A percentile compares a stretch with the other conserved stretches of the same genome.
Conservation (phyloP, 35 echinoderm and acorn worm genomes). For the Anneissia japonica region DNA sequence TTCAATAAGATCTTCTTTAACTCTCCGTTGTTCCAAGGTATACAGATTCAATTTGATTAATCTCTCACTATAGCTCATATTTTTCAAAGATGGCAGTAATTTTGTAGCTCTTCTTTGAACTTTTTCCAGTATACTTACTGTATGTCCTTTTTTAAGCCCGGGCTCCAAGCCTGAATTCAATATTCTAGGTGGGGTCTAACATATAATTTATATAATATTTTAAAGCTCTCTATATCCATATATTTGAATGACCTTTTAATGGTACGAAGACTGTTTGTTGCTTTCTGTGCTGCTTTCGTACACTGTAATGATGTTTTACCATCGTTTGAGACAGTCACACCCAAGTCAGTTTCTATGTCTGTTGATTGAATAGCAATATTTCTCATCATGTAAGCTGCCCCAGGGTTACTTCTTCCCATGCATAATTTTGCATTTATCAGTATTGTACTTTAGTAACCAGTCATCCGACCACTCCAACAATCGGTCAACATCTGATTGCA, state of each 20-base stretch:
- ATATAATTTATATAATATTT: constrained; percentile 33
- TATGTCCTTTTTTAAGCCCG: constrained; percentile 16
- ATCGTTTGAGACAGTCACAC: constrained; percentile 12
- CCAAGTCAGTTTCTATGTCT: neutral
- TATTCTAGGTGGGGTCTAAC: constrained; percentile 48
- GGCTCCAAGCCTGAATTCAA: constrained; percentile 24
- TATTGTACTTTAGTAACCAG: constrained; percentile 29
- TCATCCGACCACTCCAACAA: constrained; percentile 28
- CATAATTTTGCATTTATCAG: constrained; percentile 44
- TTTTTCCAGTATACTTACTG: constrained; percentile 10
- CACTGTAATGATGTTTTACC: constrained; percentile 14
- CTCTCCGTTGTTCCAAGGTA: constrained; percentile 18
- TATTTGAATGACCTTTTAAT: constrained; percentile 26
- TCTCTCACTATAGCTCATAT: constrained; percentile 20
- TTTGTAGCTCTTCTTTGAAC: constrained; percentile 40
- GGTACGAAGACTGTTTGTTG: constrained; percentile 14
- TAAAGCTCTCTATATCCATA: constrained; percentile 23
- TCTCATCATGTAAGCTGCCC: constrained; percentile 5
- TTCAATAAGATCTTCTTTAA: constrained; percentile 35
- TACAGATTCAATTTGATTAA: constrained; percentile 2
- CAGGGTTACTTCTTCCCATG: constrained; percentile 16
- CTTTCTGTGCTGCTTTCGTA: constrained; percentile 24
- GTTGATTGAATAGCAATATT: neutral
- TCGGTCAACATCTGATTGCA: constrained; percentile 30
- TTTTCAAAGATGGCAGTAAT: constrained; percentile 7